Evolutionary conservation across 2,113 vertebrate genomes (phyloP), one percentile per base, ranked within the genome.

Genomic region (Cheirogaleus medius): DNA sequence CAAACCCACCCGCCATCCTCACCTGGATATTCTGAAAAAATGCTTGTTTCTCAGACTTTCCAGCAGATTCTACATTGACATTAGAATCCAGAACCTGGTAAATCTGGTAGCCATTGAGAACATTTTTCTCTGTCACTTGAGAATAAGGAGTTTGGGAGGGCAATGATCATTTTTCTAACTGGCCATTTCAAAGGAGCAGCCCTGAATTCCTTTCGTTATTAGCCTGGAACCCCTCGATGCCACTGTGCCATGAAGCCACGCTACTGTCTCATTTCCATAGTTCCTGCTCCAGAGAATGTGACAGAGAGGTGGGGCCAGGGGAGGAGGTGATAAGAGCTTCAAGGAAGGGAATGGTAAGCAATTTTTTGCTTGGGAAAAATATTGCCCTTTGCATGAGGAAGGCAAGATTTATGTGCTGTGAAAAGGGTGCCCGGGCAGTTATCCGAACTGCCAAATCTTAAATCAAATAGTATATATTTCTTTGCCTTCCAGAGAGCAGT

Each of bases 351-450:
- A 7, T 14, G 6, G 39, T 9, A 47, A 56, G 44, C 49, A 87
- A 15, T 58, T 90, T 93, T 93, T 93, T 94, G 52, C 78, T 74
- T 77, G 7, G 74, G 58, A 76, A 97, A 95, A 82, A 92, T 32
- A 44, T 27, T 94, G 69, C 63, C 60, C 82, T 97, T 96, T 96
- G 90, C 82, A 27, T 7, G 32, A 94, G 73, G 85, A 94, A 97
- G 84, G 97, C 92, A 64, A 96, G 92, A 92, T 76, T 90, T 91
- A 95, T 47, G 47, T 94, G 81, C 88, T 97, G 77, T 92, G 88
- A 54, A 97, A 81, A 96, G 93, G 96, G 95, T 95, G 89, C 94
- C 94, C 83, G 89, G 81, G 88, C 91, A 93, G 90, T 94, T 76
- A 87, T 37, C 54, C 15, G 18, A 74, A 96, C 93, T 95, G 96